A percentile compares a stretch with the other conserved stretches of the same genome.
Conservation (phyloP, 1,140 invertebrate genomes). For the Platyscapa corneri region DNA sequence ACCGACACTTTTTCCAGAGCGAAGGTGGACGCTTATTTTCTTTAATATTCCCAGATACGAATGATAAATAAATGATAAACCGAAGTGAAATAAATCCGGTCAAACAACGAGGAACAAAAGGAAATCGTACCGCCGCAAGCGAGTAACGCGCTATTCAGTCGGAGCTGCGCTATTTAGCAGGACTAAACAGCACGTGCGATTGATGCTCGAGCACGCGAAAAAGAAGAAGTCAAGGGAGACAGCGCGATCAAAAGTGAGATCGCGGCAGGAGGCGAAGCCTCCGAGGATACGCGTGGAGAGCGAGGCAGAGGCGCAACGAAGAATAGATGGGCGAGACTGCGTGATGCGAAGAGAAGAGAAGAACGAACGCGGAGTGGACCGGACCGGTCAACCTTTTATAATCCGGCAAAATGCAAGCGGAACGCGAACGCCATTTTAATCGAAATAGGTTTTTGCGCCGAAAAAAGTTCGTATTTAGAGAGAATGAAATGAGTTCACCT, state of each 20-base stretch:
- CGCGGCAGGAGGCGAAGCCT: neutral
- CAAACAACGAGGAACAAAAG: neutral
- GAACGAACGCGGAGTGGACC: constrained; percentile 38
- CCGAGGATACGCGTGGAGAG: neutral
- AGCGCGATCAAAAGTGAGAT: constrained; percentile 15
- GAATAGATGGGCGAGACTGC: neutral
- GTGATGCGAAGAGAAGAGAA: constrained; percentile 11
- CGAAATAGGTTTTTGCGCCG: constrained; percentile 73
- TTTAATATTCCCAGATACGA: neutral
- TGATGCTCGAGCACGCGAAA: constrained; percentile 14
- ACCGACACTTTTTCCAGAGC: neutral
- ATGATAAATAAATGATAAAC: neutral
- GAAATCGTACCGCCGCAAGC: too few species aligned
- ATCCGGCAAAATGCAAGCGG: constrained; percentile 65
- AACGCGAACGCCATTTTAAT: constrained; percentile 70
- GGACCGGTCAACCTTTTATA: constrained; percentile 63
- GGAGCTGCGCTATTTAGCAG: neutral
- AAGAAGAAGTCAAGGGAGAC: neutral
- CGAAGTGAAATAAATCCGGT: neutral
- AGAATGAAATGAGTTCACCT: constrained; percentile 74
- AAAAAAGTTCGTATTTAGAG: constrained; percentile 74
- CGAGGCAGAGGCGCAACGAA: neutral
- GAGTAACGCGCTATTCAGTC: too few species aligned
- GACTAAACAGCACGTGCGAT: constrained; percentile 22
- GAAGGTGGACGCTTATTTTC: neutral